Conservation (phyloP, 1,140 invertebrate species). For the Bombus terrestris region DNA sequence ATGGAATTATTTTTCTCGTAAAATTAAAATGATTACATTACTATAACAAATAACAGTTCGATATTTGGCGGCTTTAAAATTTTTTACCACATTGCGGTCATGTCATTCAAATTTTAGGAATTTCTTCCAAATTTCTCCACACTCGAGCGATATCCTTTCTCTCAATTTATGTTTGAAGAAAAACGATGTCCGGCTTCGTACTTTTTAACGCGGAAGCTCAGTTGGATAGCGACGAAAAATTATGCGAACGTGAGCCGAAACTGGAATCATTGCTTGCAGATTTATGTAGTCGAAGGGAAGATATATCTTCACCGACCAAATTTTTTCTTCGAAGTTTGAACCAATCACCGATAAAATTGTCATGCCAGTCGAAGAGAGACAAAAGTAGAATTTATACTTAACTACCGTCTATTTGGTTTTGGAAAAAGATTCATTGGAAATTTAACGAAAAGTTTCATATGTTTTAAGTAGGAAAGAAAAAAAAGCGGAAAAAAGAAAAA, state of each 20-base stretch:
- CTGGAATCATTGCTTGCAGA: not conserved
- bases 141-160: not conserved
- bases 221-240: conserved; percentile 14
- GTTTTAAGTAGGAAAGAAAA: not conserved
- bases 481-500: not conserved
- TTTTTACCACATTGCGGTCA: not conserved
- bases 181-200: not conserved
- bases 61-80: not conserved
- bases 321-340: not conserved
- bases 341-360: conserved; percentile 11
- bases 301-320: not conserved
- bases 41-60: not conserved
- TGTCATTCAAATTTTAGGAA: not conserved
- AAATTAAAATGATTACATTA: not conserved
- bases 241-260: conserved; percentile 36
- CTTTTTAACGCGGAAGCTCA: not conserved
- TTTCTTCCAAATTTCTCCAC: not conserved
- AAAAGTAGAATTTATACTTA: not conserved
- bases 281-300: conserved; percentile 11
- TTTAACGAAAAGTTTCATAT: too few species aligned
- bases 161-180: not conserved
- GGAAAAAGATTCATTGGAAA: too few species aligned
- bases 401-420: not conserved
- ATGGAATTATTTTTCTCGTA: too few species aligned
- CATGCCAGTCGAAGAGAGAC: not conserved